Evolutionary conservation across 2,888 invertebrate genomes (phyloP).

Genomic region (Sympetrum striolatum): DNA sequence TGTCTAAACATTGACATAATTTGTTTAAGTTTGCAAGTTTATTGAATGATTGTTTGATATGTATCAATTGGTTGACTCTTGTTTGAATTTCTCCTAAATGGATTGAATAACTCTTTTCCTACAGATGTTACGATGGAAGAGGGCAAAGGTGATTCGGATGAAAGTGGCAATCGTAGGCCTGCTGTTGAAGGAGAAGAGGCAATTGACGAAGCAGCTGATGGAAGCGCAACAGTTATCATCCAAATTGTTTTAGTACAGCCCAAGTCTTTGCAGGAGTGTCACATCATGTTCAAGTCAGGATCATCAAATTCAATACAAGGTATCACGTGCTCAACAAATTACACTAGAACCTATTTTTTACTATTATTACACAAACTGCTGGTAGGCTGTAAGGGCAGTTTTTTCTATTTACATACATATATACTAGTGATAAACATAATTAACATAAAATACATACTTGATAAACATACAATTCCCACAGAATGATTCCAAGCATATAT

Average conservation of each 20-base stretch:
- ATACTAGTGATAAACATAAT: no score
- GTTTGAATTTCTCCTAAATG: not conserved
- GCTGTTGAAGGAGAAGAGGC: constrained; percentile 50
- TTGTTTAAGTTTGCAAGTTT: not conserved
- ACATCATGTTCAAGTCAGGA: constrained; percentile 66
- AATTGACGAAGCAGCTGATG: not conserved
- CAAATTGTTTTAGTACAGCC: constrained; percentile 84
- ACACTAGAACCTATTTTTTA: no score
- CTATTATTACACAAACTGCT: no score
- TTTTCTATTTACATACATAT: no score
- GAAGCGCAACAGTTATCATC: constrained; percentile 57
- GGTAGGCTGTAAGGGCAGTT: no score
- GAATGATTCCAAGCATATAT: no score
- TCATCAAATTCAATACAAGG: not conserved
- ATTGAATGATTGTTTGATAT: not conserved
- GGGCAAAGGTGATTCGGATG: constrained; percentile 62
- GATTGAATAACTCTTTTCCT: not conserved
- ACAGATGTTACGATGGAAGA: constrained; percentile 65
- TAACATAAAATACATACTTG: no score
- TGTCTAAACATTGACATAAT: not conserved
- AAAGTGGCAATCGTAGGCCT: constrained; percentile 56
- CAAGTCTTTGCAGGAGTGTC: constrained; percentile 86
- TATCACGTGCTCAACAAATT: not conserved
- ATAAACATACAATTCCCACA: no score
- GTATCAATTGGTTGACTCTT: not conserved